Evolutionary conservation across 2,888 invertebrate species (phyloP), one percentile per base, ranked within the genome.

Genomic region (Athetis lepigone): DNA sequence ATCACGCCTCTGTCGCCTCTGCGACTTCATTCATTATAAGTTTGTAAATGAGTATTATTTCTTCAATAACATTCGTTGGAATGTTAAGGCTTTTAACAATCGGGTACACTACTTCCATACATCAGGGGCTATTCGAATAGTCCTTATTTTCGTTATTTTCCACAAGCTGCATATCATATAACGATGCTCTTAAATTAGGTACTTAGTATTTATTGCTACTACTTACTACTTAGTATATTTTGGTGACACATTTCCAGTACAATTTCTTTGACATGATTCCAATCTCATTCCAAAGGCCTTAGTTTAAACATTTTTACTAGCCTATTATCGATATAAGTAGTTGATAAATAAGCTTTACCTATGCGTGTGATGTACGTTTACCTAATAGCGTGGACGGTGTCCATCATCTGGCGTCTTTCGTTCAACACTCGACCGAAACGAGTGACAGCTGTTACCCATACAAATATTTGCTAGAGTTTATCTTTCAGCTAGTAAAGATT

Each of bases 401-500:
- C 85, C 76, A 57, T 77, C 82, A 84, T 40, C 64, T 47, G 63
- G 65, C 62, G 49, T 63, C 55, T 68, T 61, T 68, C 77, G 70
- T 57, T 64, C 60, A 61, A 73, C 66, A 62, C 50, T 43, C 51
- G 66, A 58, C 76, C 67, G 37, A 59, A 72, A 75, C 63, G 51
- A 72, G 49, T 56, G 82, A 77, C 81, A 82, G 74, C 66, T 77
- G 78, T 72, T 67, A 40, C 65, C 57, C 57, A 73, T 68, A 59
- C 75, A 82, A 83, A 82, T 78, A 79, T 79, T 81, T 75, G 70
- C 63, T 61, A 46, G 5, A 54, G 69, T 77, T 76, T 79, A 82
- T 77, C 74, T 64, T 70, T 61, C 70, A 55, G 70, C 70, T 75
- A 73, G 73, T 81, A 78, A 78, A 80, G 82, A 83, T 84, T 83